Evolutionary conservation across 2,888 invertebrate species (phyloP), one percentile per base, ranked within the genome.

Genomic region (Reticulitermes lucifugus): DNA sequence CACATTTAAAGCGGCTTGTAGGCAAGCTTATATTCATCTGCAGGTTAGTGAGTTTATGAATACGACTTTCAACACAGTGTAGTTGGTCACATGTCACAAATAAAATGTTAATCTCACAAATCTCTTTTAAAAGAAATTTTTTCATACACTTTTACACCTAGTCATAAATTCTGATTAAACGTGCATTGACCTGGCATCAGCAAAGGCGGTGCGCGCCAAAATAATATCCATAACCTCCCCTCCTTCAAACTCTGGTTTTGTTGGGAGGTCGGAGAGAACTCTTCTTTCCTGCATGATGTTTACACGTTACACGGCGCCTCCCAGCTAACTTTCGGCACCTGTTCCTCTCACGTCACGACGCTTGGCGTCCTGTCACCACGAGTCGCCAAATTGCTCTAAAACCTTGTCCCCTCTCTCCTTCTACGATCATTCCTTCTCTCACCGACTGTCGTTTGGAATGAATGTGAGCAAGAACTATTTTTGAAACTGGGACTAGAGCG

Each of bases 381-480:
- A 84, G 86, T 79, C 86, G 86, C 86, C 86, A 86, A 86, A 86
- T 84, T 84, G 84, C 86, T 84, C 83, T 81, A 43, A 84, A 29
- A 9, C 80, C 79, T 83, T 35, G 55, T 77, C 22, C 84, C 51
- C 51, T 46, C 79, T 43, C 83, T 51, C 70, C 81, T 41, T 73
- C 46, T 12, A 46, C 46, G 10, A 46, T 46, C 46, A 46, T 46
- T 46, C 55, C 82, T 51, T 65, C 59, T 29, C 73, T 79, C 81
- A n/a, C 77, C n/a, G 25, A 46, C 5, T 51, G 51, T 77, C 77
- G 46, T 77, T 77, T 22, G 77, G 51, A 77, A 77, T 51, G 77
- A 77, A 46, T 46, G 77, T 71, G 85, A 85, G 59, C 55, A 82
- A 71, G 65, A n/a, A 75, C 86, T 86, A 86, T 86, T 86, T 86